phyloP scores from a whole-genome alignment of 2,113 vertebrate species.

The Sialia sialis region DNA sequence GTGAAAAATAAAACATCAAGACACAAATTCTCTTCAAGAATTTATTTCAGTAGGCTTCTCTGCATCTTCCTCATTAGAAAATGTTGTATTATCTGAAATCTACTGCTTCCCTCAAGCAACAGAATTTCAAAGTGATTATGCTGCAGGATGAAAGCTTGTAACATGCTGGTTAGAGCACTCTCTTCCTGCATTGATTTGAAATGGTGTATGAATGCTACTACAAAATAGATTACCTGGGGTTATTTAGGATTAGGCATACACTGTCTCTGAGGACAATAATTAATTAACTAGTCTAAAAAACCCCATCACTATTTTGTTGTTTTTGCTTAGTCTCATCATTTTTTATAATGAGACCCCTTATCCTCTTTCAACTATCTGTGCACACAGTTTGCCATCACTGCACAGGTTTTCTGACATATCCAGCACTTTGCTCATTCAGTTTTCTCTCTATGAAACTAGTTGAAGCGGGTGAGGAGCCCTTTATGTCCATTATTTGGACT shows the following conservation, averaged over 20 bases:
- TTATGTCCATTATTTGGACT: neutral
- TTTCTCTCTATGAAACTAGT: neutral
- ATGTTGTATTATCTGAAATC: neutral
- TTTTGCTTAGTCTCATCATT: neutral
- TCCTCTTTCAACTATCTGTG: neutral
- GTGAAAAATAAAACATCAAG: neutral
- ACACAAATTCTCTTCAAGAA: neutral
- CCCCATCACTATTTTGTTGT: neutral
- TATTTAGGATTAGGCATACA: neutral
- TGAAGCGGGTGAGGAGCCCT: neutral
- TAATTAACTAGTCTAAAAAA: neutral
- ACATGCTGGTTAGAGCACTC: neutral
- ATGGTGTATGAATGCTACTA: neutral
- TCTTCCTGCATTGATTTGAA: constrained; percentile 5
- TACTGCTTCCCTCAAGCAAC: constrained; percentile 15
- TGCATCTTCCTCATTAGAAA: neutral
- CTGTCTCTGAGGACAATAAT: neutral
- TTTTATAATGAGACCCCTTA: neutral
- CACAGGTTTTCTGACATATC: neutral
- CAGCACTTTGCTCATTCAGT: neutral
- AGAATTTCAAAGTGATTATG: constrained; percentile 29
- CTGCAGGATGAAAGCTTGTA: neutral
- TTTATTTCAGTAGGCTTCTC: constrained; percentile 5
- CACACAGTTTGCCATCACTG: neutral
- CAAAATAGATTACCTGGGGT: neutral